Base-by-base conservation (phyloP, 1,140 invertebrate species). In the Drosophila pachea region DNA sequence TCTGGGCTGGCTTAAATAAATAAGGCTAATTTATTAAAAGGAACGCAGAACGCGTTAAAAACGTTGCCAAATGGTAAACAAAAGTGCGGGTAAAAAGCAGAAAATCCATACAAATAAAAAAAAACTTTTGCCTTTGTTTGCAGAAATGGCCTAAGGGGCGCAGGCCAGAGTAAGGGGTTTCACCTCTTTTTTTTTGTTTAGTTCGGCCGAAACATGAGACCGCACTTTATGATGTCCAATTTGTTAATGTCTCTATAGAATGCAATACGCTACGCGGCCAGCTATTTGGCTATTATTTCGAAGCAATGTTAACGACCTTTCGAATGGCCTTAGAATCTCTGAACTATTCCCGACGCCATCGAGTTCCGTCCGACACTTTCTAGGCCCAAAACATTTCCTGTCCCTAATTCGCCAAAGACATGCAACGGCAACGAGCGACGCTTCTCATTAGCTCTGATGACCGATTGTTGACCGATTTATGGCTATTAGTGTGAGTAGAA, bases 351-450 rank as follows among this genome's bases (percentile, higher is more conserved):
- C 42, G n/a, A n/a, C n/a, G n/a, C 12, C 7, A 9, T 40, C 11
- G n/a, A 43, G 5, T 32, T 33, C 14, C 36, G 22, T 22, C 65
- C 77, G 62, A 84, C 79, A 83, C 79, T 86, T 83, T 83, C 73
- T 68, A 72, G 64, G 58, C 50, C 36, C 35, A 74, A 50, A 54
- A 70, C 78, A 86, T 83, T 86, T 83, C 79, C 79, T 84, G 73
- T 79, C 56, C 47, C 68, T 83, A 83, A 83, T 83, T 48, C 63
- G 11, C 22, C 47, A 7, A 49, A 54, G 52, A 86, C 79, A 83
- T 83, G 79, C 81, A 75, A 84, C 12, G 22, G 33, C 9, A 4
- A 35, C 12, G 38, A 36, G 14, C 29, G 43, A 63, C 69, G 71
- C 32, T 76, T 74, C 74, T 73, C 53, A 77, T 76, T 77, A 45